phyloP scores from a whole-genome alignment of 2,888 invertebrate genomes.

The Suillia variegata region DNA sequence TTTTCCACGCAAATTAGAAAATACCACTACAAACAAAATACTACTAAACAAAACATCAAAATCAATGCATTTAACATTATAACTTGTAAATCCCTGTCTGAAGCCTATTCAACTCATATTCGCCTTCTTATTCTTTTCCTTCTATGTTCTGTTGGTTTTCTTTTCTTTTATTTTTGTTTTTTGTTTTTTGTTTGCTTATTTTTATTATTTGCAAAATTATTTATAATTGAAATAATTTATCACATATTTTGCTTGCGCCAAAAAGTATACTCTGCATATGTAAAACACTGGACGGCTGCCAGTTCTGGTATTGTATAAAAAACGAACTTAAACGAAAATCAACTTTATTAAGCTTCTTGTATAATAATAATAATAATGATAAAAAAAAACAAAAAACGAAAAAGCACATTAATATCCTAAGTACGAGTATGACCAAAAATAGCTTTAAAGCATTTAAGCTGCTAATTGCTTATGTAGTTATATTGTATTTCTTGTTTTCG shows the following conservation, averaged over 20 bases:
- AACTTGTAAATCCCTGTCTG: not conserved
- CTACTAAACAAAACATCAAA: too few relatives aligned
- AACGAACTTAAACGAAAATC: not conserved
- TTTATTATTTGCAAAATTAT: conserved; percentile 12
- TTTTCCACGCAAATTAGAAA: too few relatives aligned
- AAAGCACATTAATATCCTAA: too few relatives aligned
- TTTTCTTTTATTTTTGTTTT: not conserved
- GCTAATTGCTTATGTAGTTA: not conserved
- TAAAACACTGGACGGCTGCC: conserved; percentile 54
- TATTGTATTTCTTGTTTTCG: not conserved
- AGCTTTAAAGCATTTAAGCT: not conserved
- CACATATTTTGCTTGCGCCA: conserved; percentile 17
- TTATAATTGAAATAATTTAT: conserved; percentile 14
- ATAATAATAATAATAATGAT: not conserved
- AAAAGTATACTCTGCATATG: conserved; percentile 19
- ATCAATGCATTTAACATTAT: too few relatives aligned
- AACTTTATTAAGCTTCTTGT: not conserved
- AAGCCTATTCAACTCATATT: too few relatives aligned
- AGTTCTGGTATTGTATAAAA: conserved; percentile 33
- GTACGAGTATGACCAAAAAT: too few relatives aligned
- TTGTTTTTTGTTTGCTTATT: too few relatives aligned
- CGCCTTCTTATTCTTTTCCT: not conserved
- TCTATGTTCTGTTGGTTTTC: not conserved
- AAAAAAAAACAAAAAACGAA: not conserved
- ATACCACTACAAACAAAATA: too few relatives aligned